Conservation (phyloP, 2,888 invertebrate genomes). For the Itoplectis maculator region DNA sequence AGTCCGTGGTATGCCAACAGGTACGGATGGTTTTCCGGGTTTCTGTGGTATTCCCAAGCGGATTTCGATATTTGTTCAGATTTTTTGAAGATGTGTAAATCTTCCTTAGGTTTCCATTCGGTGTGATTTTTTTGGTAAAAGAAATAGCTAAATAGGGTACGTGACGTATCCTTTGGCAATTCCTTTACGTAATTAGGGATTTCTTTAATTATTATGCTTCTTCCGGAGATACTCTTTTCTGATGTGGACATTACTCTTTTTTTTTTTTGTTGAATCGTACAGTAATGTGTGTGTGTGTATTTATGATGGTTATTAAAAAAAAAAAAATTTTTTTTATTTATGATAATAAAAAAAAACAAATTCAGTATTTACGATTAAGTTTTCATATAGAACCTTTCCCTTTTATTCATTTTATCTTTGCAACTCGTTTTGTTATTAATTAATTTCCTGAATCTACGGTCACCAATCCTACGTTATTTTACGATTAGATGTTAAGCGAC, state of each 20-base stretch:
- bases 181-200: constrained; percentile 6
- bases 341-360: no score
- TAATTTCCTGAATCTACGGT: background rate
- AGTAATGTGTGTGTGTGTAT: background rate
- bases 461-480: background rate
- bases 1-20: no score
- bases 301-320: no score
- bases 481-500: background rate
- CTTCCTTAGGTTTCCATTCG: constrained; percentile 31
- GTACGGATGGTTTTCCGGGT: constrained; percentile 16
- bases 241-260: constrained; percentile 48
- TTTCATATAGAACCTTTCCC: no score
- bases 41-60: constrained; percentile 33
- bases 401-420: background rate
- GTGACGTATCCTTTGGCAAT: background rate
- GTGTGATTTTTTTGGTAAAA: constrained; percentile 11
- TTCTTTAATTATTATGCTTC: constrained; percentile 46
- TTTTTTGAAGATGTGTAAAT: constrained; percentile 8
- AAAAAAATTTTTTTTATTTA: no score
- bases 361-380: no score
- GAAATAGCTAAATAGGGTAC: constrained; percentile 37
- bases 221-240: constrained; percentile 37
- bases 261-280: background rate
- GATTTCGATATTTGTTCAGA: constrained; percentile 3
- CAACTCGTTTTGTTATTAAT: background rate